phyloP scores from a whole-genome alignment of 2,797 vertebrate genomes.

The Hipposideros larvatus region DNA sequence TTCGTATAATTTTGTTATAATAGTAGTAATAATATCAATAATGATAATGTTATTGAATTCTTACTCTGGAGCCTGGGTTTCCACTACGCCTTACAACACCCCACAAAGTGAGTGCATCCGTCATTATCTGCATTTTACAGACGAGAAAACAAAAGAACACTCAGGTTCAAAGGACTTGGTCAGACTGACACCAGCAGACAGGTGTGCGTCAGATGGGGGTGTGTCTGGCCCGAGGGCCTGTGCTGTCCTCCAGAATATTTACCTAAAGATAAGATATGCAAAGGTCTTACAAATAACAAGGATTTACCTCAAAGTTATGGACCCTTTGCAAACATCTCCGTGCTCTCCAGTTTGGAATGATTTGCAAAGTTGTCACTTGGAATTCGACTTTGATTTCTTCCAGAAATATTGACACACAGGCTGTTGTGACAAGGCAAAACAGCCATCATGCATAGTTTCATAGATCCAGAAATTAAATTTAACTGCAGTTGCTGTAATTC shows the following conservation, averaged over 20 bases:
- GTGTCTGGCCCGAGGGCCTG: background rate
- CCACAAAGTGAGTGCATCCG: background rate
- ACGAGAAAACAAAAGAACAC: background rate
- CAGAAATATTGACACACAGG: conserved; percentile 77
- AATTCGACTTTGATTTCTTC: conserved; percentile 71
- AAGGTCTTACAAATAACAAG: background rate
- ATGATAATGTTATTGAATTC: background rate
- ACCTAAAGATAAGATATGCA: background rate
- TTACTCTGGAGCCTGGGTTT: background rate
- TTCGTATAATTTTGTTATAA: rapidly evolving
- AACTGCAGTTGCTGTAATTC: conserved; percentile 65
- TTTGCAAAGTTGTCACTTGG: conserved; percentile 63
- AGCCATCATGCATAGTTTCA: conserved; percentile 6
- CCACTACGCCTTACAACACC: background rate
- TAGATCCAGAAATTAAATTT: conserved; percentile 73
- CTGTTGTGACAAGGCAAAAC: conserved; percentile 70
- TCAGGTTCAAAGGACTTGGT: background rate
- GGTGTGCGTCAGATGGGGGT: background rate
- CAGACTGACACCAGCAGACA: background rate
- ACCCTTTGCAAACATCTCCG: conserved; percentile 2
- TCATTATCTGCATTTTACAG: background rate
- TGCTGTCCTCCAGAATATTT: background rate
- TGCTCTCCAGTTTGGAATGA: conserved; percentile 42
- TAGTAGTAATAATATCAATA: too few species aligned
- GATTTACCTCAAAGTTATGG: background rate